Evolutionary conservation across 2,113 vertebrate species (phyloP).

Genomic region (Lampris incognitus): DNA sequence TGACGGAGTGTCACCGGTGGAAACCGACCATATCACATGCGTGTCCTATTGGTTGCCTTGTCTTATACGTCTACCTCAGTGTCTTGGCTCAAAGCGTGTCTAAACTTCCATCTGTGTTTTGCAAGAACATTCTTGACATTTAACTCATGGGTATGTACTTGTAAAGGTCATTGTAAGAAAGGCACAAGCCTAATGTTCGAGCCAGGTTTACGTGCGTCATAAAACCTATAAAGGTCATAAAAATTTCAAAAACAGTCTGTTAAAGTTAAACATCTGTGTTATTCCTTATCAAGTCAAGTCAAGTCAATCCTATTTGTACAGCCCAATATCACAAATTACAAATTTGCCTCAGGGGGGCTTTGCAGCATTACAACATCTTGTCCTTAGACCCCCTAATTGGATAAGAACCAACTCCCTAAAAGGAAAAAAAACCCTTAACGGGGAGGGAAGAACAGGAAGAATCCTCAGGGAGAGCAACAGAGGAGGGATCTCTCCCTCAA

Average conservation of each 20-base stretch:
- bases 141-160: neutral
- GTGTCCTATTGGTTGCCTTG: neutral
- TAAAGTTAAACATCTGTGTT: constrained; percentile 29
- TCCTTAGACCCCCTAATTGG: too few species aligned
- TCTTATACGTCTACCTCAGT: neutral
- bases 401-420: too few species aligned
- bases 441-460: too few species aligned
- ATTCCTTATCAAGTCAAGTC: neutral
- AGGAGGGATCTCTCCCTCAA: too few species aligned
- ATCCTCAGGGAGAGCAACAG: too few species aligned
- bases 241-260: too few species aligned
- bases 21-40: constrained; percentile 1
- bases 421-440: too few species aligned
- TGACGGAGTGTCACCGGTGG: constrained; percentile 6
- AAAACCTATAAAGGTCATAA: neutral
- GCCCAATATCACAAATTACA: too few species aligned
- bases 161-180: neutral
- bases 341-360: too few species aligned
- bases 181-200: neutral
- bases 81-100: neutral
- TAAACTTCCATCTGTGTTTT: constrained; percentile 13
- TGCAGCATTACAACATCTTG: too few species aligned
- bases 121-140: neutral
- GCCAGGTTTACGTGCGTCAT: neutral
- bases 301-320: too few species aligned